Evolutionary conservation across 2,888 invertebrate genomes (phyloP).

Genomic region (Corythucha ciliata): DNA sequence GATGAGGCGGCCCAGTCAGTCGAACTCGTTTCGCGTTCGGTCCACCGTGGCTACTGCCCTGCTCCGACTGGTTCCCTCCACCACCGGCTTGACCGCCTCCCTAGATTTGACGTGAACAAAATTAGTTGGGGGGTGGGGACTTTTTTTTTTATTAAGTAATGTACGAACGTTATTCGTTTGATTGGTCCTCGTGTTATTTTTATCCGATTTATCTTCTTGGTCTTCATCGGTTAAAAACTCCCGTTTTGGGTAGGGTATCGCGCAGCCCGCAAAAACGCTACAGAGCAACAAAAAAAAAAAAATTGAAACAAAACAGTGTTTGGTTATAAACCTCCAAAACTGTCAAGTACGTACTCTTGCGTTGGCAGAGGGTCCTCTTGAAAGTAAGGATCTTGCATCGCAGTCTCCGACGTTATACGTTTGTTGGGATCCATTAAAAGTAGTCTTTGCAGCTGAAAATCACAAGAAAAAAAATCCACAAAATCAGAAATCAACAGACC

Average conservation of each 20-base stretch:
- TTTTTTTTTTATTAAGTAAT: no score
- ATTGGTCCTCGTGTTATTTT: constrained; percentile 35
- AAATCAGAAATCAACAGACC: neutral
- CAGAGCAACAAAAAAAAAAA: constrained; percentile 26
- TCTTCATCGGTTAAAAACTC: constrained; percentile 97
- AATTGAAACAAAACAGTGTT: constrained; percentile 4
- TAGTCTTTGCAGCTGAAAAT: constrained; percentile 60
- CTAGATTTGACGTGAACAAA: neutral
- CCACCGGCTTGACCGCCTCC: constrained; percentile 35
- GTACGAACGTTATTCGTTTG: constrained; percentile 32
- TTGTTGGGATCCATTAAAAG: constrained; percentile 96
- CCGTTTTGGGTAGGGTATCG: constrained; percentile 96
- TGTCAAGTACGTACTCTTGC: constrained; percentile 51
- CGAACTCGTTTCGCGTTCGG: constrained; percentile 56
- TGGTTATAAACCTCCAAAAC: no score
- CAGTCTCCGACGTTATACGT: constrained; percentile 92
- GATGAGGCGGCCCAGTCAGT: constrained; percentile 49
- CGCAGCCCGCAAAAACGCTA: constrained; percentile 86
- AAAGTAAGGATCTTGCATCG: constrained; percentile 97
- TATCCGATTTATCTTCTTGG: constrained; percentile 82
- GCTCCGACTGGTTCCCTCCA: constrained; percentile 36
- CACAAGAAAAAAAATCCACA: constrained; percentile 4
- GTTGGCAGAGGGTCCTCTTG: constrained; percentile 89
- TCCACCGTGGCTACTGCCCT: constrained; percentile 44
- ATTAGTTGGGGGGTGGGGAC: neutral